Evolutionary conservation across 2,797 vertebrate genomes (phyloP).

Genomic region (Sebastes taczanowskii): DNA sequence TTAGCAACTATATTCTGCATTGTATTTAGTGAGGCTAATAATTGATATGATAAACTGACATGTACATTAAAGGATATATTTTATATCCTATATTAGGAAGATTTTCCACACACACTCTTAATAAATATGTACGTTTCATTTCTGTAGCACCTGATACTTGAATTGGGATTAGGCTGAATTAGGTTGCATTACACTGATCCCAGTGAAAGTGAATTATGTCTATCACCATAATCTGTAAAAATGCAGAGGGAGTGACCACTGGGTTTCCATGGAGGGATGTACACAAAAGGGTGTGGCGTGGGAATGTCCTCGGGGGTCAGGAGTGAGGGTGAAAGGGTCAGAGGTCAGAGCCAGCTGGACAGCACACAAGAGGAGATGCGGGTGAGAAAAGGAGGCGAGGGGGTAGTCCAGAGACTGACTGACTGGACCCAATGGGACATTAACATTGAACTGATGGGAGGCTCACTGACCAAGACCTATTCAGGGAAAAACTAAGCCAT

Average conservation of each 20-base stretch:
- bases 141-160: slow-evolving; percentile 10
- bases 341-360: slow-evolving; percentile 85
- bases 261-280: slow-evolving; percentile 72
- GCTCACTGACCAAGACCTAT: slow-evolving; percentile 65
- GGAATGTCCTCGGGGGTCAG: slow-evolving; percentile 84
- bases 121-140: neutral
- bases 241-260: slow-evolving; percentile 76
- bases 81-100: neutral
- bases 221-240: slow-evolving; percentile 57
- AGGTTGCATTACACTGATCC: slow-evolving; percentile 63
- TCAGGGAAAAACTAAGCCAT: slow-evolving; percentile 53
- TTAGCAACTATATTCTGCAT: neutral
- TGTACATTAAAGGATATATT: neutral
- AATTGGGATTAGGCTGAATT: slow-evolving; percentile 60
- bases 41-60: neutral
- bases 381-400: slow-evolving; percentile 79
- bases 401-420: slow-evolving; percentile 48
- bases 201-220: slow-evolving; percentile 53
- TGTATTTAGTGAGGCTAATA: neutral
- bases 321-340: slow-evolving; percentile 82
- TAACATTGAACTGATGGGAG: slow-evolving; percentile 84
- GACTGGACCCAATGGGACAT: slow-evolving; percentile 75
- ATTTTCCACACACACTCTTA: neutral
- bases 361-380: slow-evolving; percentile 82
- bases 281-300: slow-evolving; percentile 88